Evolutionary conservation across 2,797 vertebrate species (phyloP), one percentile per base, ranked within the genome.

Genomic region (Odontamblyopus rebecca): DNA sequence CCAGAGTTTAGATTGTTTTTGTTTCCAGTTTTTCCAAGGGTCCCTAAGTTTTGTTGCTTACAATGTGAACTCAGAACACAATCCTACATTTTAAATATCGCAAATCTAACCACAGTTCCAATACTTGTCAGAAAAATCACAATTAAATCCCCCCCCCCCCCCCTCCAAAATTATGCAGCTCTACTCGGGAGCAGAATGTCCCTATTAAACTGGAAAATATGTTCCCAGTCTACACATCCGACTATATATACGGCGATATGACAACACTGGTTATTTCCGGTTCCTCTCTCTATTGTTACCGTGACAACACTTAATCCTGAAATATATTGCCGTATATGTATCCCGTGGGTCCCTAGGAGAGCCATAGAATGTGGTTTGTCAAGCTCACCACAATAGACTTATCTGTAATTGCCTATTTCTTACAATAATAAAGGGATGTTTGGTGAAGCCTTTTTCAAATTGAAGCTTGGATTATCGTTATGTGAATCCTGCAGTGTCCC

Each of bases 351-450:
- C 5, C 53, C 29, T 4, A 38, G 64, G 71, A 75, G 72, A 61
- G 73, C 30, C 44, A 30, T 50, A 72, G 63, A 75, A 76, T 80
- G 71, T 67, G 70, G 74, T 83, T 72, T 60, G n/a, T 85, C 82
- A 72, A 72, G 84, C 67, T 29, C 71, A 77, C 67, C 82, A 79
- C 80, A 56, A 69, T 69, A 61, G 71, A 77, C 86, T 90, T 91
- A 91, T 92, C 92, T 88, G 79, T 89, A 92, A 92, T 92, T 91
- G 91, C 89, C 88, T 75, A 90, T 92, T 92, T 91, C 86, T 90
- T 90, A 90, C 85, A 91, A 92, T 91, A 92, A 91, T 84, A 79
- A 88, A 83, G 88, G 86, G 85, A 87, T 77, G 78, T 86, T 80
- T 72, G 41, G 86, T 82, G 87, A 90, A 89, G 83, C 81, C 85